Evolutionary conservation across 2,797 vertebrate species (phyloP), one percentile per base, ranked within the genome.

Genomic region (Silurus lanzhouensis): DNA sequence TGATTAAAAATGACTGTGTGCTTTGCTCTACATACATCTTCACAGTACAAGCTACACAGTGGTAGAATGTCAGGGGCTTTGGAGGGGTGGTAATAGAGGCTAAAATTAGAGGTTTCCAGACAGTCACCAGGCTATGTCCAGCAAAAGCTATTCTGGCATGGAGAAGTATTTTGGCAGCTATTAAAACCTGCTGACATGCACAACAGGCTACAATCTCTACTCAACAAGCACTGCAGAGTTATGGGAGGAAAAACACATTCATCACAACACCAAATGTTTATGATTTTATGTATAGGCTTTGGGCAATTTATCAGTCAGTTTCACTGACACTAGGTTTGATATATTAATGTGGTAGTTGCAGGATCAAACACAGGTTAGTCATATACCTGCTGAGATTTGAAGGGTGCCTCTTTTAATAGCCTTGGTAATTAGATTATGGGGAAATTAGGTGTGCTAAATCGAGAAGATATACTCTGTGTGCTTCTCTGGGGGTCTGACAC

Each of bases 41-140:
- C 31, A 72, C 83, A 83, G 38, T 79, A 64, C n/a, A 85, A 9
- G 46, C 17, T 61, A 85, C 74, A 78, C 20, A 66, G 83, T 13
- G 17, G 60, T 31, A 52, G 55, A 81, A 77, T 77, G 46, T 87
- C 74, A 83, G 66, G 19, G 22, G 72, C 44, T 63, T 85, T 48
- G n/a, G 67, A 55, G 46, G 44, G 82, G 48, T 46, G 63, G 27
- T 72, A 83, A 88, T 77, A 61, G 61, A 52, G 19, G 82, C 78
- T 88, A 82, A 88, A 84, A 82, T 86, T 81, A 82, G 31, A n/a
- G 1, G 48, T 27, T 82, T 78, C 44, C 64, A 83, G 81, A 55
- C 74, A 80, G 67, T 71, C 60, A 81, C 68, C 46, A 79, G 80
- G 52, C 75, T 38, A 52, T 17, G 44, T 58, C 71, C 83, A 86